These are phyloP conservation scores for Nannoperca obscura DNA, from an alignment of 2,797 vertebrate species.

Conservation along the genomic window DNA sequence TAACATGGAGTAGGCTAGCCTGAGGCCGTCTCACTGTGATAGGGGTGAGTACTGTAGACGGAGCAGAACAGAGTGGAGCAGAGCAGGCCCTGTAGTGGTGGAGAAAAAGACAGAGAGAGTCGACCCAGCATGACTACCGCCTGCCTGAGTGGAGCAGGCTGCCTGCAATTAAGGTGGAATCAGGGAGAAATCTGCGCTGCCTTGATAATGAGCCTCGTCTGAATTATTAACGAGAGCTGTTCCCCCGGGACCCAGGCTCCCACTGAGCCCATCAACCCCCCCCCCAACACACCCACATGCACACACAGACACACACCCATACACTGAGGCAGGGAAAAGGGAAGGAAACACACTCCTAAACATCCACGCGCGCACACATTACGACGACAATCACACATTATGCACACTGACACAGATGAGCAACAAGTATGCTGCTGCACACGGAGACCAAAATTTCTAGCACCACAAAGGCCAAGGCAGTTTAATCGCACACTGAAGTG, in stretches of 20 bases:
- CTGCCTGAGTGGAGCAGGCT: slow-evolving; percentile 87
- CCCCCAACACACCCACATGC: slow-evolving; percentile 57
- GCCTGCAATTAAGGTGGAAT: slow-evolving; percentile 91
- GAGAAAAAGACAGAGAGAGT: slow-evolving; percentile 76
- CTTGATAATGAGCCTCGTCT: slow-evolving; percentile 91
- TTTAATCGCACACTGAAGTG: slow-evolving; percentile 58
- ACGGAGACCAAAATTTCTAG: slow-evolving; percentile 48
- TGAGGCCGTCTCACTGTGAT: slow-evolving; percentile 62
- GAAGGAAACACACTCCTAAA: slow-evolving; percentile 54
- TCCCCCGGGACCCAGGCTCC: slow-evolving; percentile 86
- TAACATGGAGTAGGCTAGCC: slow-evolving; percentile 62
- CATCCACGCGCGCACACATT: slow-evolving; percentile 35
- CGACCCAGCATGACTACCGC: slow-evolving; percentile 85
- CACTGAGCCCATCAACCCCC: slow-evolving; percentile 85
- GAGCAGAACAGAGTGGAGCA: slow-evolving; percentile 72
- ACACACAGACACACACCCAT: slow-evolving; percentile 51
- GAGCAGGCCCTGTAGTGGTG: slow-evolving; percentile 70
- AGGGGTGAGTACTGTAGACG: slow-evolving; percentile 65
- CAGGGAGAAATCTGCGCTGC: slow-evolving; percentile 90
- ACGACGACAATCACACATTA: slow-evolving; percentile 59
- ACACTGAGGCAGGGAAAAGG: slow-evolving; percentile 44
- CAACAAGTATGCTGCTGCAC: slow-evolving; percentile 69
- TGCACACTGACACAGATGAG: slow-evolving; percentile 70
- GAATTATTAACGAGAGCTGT: slow-evolving; percentile 91
- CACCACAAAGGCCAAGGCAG: slow-evolving; percentile 46